Conservation (phyloP, 2,888 invertebrate species). For the Lithosia quadra region DNA sequence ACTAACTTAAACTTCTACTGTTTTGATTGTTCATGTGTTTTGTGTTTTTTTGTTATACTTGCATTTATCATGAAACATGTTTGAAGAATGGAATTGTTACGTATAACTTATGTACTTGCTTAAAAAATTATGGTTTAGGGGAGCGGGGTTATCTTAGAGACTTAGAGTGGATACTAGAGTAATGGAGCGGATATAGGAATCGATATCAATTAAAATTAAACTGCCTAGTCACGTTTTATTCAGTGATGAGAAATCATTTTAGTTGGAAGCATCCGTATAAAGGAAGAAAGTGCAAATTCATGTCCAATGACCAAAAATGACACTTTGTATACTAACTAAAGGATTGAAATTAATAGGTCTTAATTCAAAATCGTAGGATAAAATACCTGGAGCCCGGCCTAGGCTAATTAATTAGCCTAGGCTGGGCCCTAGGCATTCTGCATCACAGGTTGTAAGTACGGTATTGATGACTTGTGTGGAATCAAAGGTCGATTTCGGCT, state of each 20-base stretch:
- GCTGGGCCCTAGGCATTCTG: too few relatives aligned
- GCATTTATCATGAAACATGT: constrained; percentile 14
- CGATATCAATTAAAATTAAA: not conserved
- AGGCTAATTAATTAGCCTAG: too few relatives aligned
- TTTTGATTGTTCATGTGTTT: constrained; percentile 52
- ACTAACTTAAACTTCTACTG: constrained; percentile 82
- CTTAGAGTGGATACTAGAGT: not conserved
- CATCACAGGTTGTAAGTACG: too few relatives aligned
- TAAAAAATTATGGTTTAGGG: not conserved
- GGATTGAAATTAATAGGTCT: too few relatives aligned
- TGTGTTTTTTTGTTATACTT: constrained; percentile 31
- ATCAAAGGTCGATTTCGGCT: too few relatives aligned
- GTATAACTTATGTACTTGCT: not conserved
- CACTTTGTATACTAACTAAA: too few relatives aligned
- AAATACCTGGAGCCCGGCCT: too few relatives aligned
- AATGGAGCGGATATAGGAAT: not conserved
- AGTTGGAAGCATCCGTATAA: not conserved
- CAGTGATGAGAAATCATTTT: not conserved
- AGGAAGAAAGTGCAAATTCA: not conserved
- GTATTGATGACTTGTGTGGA: too few relatives aligned
- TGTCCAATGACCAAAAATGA: not conserved
- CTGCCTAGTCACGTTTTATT: not conserved
- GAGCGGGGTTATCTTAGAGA: not conserved
- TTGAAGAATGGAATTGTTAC: constrained; percentile 6
- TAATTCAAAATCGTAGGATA: too few relatives aligned